A percentile compares a stretch with the other conserved stretches of the same genome.
phyloP scores from a whole-genome alignment of 2,888 invertebrate genomes.

The Synanthedon formicaeformis region DNA sequence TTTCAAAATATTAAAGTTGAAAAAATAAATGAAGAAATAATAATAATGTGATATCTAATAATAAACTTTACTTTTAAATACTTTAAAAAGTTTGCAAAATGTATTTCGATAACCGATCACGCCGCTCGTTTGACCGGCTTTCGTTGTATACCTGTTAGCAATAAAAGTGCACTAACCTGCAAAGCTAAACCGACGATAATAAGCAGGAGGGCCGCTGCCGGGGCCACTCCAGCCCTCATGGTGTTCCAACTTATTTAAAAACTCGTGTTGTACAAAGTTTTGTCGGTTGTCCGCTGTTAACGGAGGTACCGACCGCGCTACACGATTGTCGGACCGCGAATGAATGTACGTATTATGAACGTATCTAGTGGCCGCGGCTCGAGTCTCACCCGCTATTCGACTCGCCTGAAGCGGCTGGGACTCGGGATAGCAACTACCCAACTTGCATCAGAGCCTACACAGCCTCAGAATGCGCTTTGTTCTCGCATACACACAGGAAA shows the following conservation, averaged over 20 bases:
- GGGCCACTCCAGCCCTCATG: constrained; percentile 44
- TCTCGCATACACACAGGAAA: constrained; percentile 9
- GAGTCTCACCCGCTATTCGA: constrained; percentile 22
- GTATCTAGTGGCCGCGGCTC: not conserved
- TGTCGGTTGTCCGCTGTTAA: constrained; percentile 11
- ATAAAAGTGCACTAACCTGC: constrained; percentile 17
- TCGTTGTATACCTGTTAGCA: constrained; percentile 8
- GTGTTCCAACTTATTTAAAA: constrained; percentile 17
- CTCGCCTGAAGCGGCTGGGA: constrained; percentile 4
- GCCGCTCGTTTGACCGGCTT: constrained; percentile 9
- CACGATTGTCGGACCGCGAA: constrained; percentile 51
- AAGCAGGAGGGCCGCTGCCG: constrained; percentile 35
- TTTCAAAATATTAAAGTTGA: no score
- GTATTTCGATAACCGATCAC: not conserved
- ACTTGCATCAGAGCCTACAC: constrained; percentile 17
- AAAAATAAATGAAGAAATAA: no score
- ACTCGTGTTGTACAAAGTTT: constrained; percentile 39
- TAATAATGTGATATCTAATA: no score
- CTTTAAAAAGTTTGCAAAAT: not conserved
- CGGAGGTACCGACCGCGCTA: constrained; percentile 35
- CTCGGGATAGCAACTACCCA: constrained; percentile 8
- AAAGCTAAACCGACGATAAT: constrained; percentile 20
- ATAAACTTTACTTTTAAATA: not conserved
- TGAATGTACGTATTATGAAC: constrained; percentile 17
- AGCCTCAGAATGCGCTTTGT: constrained; percentile 26